A percentile compares a stretch with the other conserved stretches of the same genome.
phyloP scores from a whole-genome alignment of 2,888 invertebrate species.

The Escarpia spicata region DNA sequence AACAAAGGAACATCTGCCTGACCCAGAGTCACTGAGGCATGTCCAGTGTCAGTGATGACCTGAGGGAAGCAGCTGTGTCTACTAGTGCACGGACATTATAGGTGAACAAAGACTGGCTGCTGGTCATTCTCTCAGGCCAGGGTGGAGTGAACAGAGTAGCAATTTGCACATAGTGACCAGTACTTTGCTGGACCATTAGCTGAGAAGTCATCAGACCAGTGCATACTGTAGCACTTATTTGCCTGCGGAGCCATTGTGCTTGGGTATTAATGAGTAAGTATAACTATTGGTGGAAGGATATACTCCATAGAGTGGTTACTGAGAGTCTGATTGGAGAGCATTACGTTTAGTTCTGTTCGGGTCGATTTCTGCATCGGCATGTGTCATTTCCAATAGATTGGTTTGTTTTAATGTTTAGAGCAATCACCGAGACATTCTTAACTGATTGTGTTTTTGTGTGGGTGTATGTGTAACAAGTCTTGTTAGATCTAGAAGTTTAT shows the following conservation, averaged over 20 bases:
- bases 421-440: too few relatives aligned
- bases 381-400: not conserved
- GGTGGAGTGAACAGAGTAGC: not conserved
- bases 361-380: not conserved
- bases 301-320: not conserved
- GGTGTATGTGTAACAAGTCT: too few relatives aligned
- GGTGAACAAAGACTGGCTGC: not conserved
- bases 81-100: not conserved
- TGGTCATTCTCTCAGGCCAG: not conserved
- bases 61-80: not conserved
- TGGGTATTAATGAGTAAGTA: not conserved
- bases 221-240: not conserved
- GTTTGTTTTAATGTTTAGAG: not conserved
- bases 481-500: too few relatives aligned
- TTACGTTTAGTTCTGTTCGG: not conserved
- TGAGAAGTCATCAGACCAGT: not conserved
- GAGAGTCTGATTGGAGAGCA: not conserved
- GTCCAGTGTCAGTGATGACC: not conserved
- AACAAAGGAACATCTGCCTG: not conserved
- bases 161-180: not conserved
- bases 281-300: too few relatives aligned
- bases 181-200: not conserved
- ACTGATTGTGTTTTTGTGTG: too few relatives aligned
- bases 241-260: not conserved
- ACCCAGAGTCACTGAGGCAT: not conserved